Percentiles rank a stretch among this genome's conserved stretches.
phyloP scores from a whole-genome alignment of 2,113 vertebrate species.

The Deroptyus accipitrinus region DNA sequence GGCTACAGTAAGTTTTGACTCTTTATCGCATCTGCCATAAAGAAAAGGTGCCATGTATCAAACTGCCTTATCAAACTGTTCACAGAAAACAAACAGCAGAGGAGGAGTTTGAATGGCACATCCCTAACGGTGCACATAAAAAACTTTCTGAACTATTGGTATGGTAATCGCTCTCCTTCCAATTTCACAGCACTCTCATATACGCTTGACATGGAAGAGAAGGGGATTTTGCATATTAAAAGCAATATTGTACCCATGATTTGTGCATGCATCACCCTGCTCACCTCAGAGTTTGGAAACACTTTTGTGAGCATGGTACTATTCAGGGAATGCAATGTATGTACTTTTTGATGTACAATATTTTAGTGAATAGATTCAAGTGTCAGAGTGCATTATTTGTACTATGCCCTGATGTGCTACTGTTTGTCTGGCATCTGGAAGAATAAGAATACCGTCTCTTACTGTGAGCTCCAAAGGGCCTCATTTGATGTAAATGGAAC shows the following conservation, averaged over 20 bases:
- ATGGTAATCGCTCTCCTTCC: constrained; percentile 21
- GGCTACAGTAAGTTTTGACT: background rate
- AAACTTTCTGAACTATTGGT: constrained; percentile 49
- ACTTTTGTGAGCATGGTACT: background rate
- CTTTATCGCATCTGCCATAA: background rate
- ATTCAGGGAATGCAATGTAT: background rate
- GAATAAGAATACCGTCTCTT: background rate
- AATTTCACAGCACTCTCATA: constrained; percentile 6
- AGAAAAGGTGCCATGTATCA: background rate
- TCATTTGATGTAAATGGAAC: constrained; percentile 27
- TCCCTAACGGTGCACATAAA: background rate
- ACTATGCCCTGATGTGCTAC: constrained; percentile 18
- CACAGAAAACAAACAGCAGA: background rate
- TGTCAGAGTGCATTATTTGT: constrained; percentile 36
- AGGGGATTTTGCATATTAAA: constrained; percentile 59
- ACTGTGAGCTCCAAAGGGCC: constrained; percentile 6
- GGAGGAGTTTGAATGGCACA: constrained; percentile 4
- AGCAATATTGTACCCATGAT: constrained; percentile 21
- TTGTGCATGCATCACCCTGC: background rate
- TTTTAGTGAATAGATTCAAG: constrained; percentile 27
- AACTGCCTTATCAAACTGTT: background rate
- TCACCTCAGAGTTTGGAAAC: constrained; percentile 40
- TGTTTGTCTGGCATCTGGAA: constrained; percentile 13
- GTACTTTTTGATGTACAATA: constrained; percentile 22
- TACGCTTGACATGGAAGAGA: background rate